Base-by-base conservation (phyloP, 2,888 invertebrate genomes). In the Philereme transversata region DNA sequence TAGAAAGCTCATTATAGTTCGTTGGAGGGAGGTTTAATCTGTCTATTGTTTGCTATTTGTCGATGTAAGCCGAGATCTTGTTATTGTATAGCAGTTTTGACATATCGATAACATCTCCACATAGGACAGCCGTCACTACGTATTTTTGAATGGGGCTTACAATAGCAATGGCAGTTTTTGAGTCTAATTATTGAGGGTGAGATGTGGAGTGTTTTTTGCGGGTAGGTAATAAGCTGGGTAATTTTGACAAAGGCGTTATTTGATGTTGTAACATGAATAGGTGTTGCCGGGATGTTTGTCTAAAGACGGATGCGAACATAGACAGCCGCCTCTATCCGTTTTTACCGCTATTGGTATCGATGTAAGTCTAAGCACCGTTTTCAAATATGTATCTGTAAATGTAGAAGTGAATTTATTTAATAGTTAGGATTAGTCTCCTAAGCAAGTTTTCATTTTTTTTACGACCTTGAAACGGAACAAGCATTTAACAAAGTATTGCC, bases 61-160 rank as follows among this genome's bases (percentile, higher is more conserved):
- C 64, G 64, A 61, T 70, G 79, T 77, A 78, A 80, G 67, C 68
- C 64, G 77, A 78, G 72, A 78, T 70, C 75, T 78, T 76, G 78
- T 80, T 78, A 76, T 75, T 67, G 74, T 65, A 73, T 77, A 72
- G 76, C 75, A 69, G 67, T 69, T 71, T 69, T 75, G 78, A 77
- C 76, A 75, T 71, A 66, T 69, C 67, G 69, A 69, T 69, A 69
- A 67, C 69, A 65, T 69, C 70, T 67, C 54, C 54, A 49, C 53
- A 54, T 57, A 56, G 44, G 58, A 58, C 64, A 54, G 61, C 60
- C 64, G 65, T 68, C 70, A 67, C 68, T 55, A 51, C 55, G 62
- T 56, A 60, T 68, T 65, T 65, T 43, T 60, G 57, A 64, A 65
- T 57, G 57, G 55, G 58, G 64, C 57, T 62, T 64, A 67, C 59